These are phyloP conservation scores for Tenthredo mesomela DNA, from an alignment of 2,888 invertebrate species.

Conservation along the genomic window DNA sequence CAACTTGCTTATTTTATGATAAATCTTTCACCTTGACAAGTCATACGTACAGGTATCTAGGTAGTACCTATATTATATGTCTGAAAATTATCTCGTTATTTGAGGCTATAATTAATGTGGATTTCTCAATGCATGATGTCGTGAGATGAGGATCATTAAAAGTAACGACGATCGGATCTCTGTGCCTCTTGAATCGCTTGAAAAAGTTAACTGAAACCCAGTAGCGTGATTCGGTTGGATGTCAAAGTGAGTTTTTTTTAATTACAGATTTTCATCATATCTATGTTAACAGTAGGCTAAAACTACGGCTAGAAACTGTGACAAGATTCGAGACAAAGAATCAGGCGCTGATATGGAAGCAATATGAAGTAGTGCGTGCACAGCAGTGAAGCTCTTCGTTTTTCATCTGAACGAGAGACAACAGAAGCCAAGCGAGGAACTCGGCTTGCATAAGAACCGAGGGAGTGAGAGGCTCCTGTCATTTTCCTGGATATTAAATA, in stretches of 20 bases:
- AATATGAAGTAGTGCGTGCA: slow-evolving; percentile 46
- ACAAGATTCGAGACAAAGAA: slow-evolving; percentile 23
- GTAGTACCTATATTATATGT: not conserved
- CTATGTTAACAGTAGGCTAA: not conserved
- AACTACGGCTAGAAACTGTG: not conserved
- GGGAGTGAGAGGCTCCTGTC: slow-evolving; percentile 53
- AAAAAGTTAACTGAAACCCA: not conserved
- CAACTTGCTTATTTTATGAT: not conserved
- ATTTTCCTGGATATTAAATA: slow-evolving; percentile 75
- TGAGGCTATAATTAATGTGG: slow-evolving; percentile 14
- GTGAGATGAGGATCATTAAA: slow-evolving; percentile 26
- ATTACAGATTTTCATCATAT: not conserved
- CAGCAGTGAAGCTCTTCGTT: slow-evolving; percentile 33
- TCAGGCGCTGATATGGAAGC: slow-evolving; percentile 38
- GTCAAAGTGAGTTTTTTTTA: not conserved
- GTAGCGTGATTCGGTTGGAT: not conserved
- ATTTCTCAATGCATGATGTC: not conserved
- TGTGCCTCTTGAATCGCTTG: not conserved
- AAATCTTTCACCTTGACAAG: not conserved
- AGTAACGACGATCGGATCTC: slow-evolving; percentile 6
- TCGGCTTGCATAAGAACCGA: slow-evolving; percentile 49
- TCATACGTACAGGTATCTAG: not conserved
- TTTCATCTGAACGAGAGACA: slow-evolving; percentile 47
- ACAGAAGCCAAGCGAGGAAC: not conserved
- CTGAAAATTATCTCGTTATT: slow-evolving; percentile 8